Base-by-base conservation (phyloP, 2,113 vertebrate genomes). In the Megalops atlanticus region DNA sequence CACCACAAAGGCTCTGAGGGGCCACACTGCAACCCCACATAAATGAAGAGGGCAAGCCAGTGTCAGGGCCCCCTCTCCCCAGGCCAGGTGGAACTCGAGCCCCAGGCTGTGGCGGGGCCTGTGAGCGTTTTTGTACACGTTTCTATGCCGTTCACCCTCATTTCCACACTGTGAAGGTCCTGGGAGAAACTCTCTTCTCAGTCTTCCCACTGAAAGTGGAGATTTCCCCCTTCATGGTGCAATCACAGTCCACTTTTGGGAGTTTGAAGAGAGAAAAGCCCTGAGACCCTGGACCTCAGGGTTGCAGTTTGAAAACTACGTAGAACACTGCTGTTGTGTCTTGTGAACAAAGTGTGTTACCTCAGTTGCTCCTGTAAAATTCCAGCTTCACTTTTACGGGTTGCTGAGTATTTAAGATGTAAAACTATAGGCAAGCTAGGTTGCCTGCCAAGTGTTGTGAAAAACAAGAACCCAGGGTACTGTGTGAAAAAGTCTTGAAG, bases 131-230 rank as follows among this genome's bases (percentile, higher is more conserved):
- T n/a, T 80, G 24, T 80, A 45, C 54, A 70, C 21, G n/a, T 80
- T 74, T 80, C 70, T 73, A 49, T 74, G 69, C 45, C 33, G 45
- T 74, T 84, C 52, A 79, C 41, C 58, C 58, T 33, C 31, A n/a
- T 71, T 64, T 64, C 40, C 21, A 5, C 18, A 54, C 45, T 64
- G 77, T 45, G 74, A 39, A 81, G 86, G 86, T 85, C 85, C 84
- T 89, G 86, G 86, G 86, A 89, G 38, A 36, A 58, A 72, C 54
- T 71, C 79, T 76, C 69, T 72, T 58, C 77, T 82, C 75, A 73
- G 76, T 38, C 33, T 36, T 33, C 39, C 14, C 27, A 15, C 40
- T 47, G 38, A 33, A 70, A 18, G 45, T 35, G 12, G 43, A 47
- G 41, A 21, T 80, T 43, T 33, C 40, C 45, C 69, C 24, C 1